Conservation (phyloP, 2,113 vertebrate species). For the Turdus rufiventris region DNA sequence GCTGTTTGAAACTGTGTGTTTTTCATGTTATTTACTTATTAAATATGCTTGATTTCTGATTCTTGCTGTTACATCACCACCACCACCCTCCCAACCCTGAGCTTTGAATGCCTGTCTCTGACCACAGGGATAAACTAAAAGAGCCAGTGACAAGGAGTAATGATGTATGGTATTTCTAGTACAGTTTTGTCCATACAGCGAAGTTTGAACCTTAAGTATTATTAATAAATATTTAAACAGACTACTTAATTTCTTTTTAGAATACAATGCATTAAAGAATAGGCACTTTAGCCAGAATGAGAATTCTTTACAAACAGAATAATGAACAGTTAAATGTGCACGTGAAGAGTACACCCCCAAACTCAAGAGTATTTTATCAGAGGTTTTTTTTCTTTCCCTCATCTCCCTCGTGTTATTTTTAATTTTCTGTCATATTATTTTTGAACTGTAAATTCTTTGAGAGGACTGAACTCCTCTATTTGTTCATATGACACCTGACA, state of each 20-base stretch:
- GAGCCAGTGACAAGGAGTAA: background rate
- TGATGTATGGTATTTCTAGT: background rate
- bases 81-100: background rate
- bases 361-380: background rate
- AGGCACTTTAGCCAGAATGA: background rate
- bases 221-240: background rate
- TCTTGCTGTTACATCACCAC: background rate
- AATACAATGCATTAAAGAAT: background rate
- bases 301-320: background rate
- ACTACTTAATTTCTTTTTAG: background rate
- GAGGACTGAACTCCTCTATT: background rate
- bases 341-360: background rate
- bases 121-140: background rate
- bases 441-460: background rate
- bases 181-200: background rate
- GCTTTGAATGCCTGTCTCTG: background rate
- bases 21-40: background rate
- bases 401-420: background rate
- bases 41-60: background rate
- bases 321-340: background rate
- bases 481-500: background rate
- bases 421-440: background rate
- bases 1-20: background rate
- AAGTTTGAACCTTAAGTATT: background rate
- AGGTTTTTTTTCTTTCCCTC: background rate